Conservation (phyloP, 92 coral and sea anemone genomes). For the Nematostella vectensis region DNA sequence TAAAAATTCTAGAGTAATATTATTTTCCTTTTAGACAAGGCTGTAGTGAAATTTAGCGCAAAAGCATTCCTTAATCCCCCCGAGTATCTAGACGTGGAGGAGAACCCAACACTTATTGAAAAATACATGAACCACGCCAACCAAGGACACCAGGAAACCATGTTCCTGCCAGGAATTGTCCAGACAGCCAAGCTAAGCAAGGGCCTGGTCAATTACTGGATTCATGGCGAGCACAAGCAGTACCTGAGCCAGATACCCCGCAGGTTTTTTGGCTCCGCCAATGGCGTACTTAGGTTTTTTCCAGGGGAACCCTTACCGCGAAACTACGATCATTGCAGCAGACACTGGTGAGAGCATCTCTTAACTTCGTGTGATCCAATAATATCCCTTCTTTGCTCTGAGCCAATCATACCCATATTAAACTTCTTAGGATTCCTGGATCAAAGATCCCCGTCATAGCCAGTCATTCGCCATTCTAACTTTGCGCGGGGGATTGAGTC, state of each 20-base stretch:
- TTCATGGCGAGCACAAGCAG: constrained; percentile 4
- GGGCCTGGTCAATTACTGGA: constrained; percentile 37
- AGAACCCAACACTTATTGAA: constrained; percentile 20
- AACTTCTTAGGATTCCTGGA: too few relatives aligned
- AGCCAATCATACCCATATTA: too few relatives aligned
- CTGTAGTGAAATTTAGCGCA: constrained; percentile 65
- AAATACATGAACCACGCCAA: constrained; percentile 22
- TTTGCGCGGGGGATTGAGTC: too few relatives aligned
- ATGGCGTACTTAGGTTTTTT: constrained; percentile 58
- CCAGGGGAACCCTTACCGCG: constrained; percentile 70
- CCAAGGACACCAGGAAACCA: constrained; percentile 5
- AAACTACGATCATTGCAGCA: constrained; percentile 51
- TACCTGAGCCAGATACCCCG: constrained; percentile 45
- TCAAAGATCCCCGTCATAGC: too few relatives aligned
- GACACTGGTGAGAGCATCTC: constrained; percentile 67
- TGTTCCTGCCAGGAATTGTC: constrained; percentile 20
- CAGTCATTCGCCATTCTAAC: too few relatives aligned
- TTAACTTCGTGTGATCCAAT: too few relatives aligned
- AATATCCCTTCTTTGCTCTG: too few relatives aligned
- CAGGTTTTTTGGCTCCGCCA: constrained; percentile 63
- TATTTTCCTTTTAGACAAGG: constrained; percentile 29
- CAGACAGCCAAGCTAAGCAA: constrained; percentile 32
- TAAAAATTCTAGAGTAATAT: too few relatives aligned
- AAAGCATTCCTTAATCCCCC: constrained; percentile 55
- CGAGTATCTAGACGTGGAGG: constrained; percentile 49